Conservation (phyloP, 2,888 invertebrate genomes). For the Caenorhabditis imperialis region DNA sequence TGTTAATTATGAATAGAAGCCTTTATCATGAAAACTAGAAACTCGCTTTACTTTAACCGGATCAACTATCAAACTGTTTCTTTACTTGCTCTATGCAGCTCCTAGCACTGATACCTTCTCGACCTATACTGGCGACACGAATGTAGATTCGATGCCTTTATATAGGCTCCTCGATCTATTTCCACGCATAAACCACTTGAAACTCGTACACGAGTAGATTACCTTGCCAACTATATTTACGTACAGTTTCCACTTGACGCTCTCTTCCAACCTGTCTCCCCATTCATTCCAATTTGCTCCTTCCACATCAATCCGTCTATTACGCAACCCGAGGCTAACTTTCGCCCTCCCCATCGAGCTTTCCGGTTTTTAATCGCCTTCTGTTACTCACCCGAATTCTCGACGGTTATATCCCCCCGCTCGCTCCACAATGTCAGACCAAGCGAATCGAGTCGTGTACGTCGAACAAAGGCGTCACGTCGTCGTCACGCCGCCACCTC, state of each 20-base stretch:
- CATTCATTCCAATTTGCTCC: slow-evolving; percentile 26
- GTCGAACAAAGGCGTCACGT: slow-evolving; percentile 49
- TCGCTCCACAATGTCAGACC: slow-evolving; percentile 38
- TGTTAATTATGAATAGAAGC: too few relatives aligned
- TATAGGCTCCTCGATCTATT: too few relatives aligned
- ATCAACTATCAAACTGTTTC: too few relatives aligned
- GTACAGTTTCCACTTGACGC: too few relatives aligned
- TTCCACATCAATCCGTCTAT: slow-evolving; percentile 12
- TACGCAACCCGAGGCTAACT: slow-evolving; percentile 21
- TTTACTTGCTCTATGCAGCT: too few relatives aligned
- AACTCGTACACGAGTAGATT: slow-evolving; percentile 20
- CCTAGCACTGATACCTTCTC: too few relatives aligned
- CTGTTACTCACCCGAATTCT: slow-evolving; percentile 17
- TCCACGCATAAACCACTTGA: slow-evolving; percentile 27
- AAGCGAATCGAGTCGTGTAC: slow-evolving; percentile 57
- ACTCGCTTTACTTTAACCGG: too few relatives aligned
- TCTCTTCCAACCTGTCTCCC: background rate
- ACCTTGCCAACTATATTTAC: too few relatives aligned
- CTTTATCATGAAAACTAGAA: too few relatives aligned
- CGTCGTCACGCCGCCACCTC: slow-evolving; percentile 23
- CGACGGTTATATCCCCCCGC: slow-evolving; percentile 36
- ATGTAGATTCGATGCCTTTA: too few relatives aligned
- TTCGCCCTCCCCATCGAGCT: slow-evolving; percentile 41
- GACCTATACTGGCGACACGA: too few relatives aligned
- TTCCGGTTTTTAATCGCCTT: slow-evolving; percentile 45